Evolutionary conservation across 2,797 vertebrate species (phyloP).

Genomic region (Hylomyscus alleni): DNA sequence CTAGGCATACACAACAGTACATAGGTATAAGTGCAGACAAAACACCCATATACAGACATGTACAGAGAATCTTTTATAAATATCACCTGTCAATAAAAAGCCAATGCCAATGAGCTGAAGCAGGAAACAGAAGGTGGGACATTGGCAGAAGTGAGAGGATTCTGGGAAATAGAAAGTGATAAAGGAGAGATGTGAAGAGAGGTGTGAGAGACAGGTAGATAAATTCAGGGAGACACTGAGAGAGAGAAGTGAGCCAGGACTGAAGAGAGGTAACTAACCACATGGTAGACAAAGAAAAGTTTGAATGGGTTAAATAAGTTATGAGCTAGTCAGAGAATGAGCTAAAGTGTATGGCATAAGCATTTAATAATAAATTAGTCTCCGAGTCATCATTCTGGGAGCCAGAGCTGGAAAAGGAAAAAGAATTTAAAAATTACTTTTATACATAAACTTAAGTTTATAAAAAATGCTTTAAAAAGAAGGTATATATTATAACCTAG

Average conservation of each 20-base stretch:
- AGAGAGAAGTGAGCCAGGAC: not conserved
- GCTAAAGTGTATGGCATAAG: not conserved
- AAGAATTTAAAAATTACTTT: not conserved
- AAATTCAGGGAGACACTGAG: not conserved
- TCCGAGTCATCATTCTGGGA: not conserved
- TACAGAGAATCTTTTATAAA: not conserved
- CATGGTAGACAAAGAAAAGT: not conserved
- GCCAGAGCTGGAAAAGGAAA: not conserved
- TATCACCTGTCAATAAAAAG: not conserved
- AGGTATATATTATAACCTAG: conserved; percentile 31
- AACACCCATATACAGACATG: not conserved
- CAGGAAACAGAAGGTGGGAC: not conserved
- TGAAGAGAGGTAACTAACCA: not conserved
- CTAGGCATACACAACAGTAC: not conserved
- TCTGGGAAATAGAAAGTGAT: not conserved
- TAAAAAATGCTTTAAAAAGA: not conserved
- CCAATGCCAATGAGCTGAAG: not conserved
- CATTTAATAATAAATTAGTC: not conserved
- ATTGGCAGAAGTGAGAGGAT: not conserved
- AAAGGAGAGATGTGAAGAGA: not conserved
- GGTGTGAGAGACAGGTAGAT: not conserved
- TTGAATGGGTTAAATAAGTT: not conserved
- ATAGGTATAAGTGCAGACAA: not conserved
- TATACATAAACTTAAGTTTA: not conserved
- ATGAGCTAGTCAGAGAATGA: not conserved